Evolutionary conservation across 2,888 invertebrate genomes (phyloP).

Genomic region (Lumbricus terrestris): DNA sequence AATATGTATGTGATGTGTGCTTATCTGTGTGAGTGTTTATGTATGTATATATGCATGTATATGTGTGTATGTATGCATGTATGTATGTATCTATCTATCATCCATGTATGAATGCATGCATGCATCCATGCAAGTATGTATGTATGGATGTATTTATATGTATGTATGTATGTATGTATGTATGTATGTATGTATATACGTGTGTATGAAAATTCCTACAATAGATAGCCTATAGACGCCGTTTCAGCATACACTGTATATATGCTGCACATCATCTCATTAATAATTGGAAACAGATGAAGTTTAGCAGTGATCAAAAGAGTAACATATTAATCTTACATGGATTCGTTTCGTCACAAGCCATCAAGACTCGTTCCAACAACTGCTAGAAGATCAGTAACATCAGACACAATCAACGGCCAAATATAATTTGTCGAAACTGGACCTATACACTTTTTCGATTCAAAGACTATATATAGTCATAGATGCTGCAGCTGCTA

Average conservation of each 20-base stretch:
- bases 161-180: slow-evolving; percentile 15
- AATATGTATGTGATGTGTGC: no score
- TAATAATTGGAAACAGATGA: background rate
- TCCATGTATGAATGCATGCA: background rate
- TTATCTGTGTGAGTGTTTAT: background rate
- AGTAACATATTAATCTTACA: background rate
- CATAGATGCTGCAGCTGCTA: background rate
- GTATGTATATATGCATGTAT: background rate
- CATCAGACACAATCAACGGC: background rate
- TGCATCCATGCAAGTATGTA: background rate
- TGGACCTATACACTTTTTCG: background rate
- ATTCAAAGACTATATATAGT: background rate
- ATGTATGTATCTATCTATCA: background rate
- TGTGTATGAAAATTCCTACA: no score
- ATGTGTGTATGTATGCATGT: background rate
- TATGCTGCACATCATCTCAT: no score
- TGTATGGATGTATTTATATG: background rate
- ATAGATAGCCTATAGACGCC: no score
- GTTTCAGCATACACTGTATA: background rate
- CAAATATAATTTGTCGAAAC: background rate
- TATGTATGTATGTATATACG: background rate
- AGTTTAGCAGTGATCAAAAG: background rate
- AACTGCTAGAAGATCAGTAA: background rate
- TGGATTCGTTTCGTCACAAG: background rate
- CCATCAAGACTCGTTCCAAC: background rate